Base-by-base conservation (phyloP, 2,113 vertebrate species). In the Cyprinodon tularosa region DNA sequence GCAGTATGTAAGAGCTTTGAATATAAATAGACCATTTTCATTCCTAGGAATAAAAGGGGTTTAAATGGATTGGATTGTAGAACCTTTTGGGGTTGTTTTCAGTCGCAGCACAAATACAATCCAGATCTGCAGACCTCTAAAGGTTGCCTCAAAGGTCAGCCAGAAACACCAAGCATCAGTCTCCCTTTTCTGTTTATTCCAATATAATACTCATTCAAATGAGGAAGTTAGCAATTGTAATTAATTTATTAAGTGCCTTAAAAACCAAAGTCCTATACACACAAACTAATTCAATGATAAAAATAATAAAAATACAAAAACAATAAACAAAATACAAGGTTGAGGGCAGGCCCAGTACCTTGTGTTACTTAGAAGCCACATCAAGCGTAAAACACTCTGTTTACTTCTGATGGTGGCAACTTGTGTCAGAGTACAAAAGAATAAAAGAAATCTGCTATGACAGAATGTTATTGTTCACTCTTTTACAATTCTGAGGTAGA, bases 1-100 rank as follows among this genome's bases (percentile, higher is more conserved):
- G 59, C 68, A 68, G 66, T 70, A 76, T 70, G 71, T 81, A 76
- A 78, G 71, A 68, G 62, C 37, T 63, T 47, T 71, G 77, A 79
- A 76, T 81, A 74, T 70, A 45, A 37, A 62, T 57, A 38, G 66
- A 14, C 62, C 15, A 78, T 40, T 74, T 7, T 77, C 71, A 45
- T 45, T 10, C 20, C 44, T 59, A 7, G 22, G 42, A 53, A 60
- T 75, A 57, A 6, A 57, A n/a, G 17, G 20, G 17, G 29, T 71
- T 69, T 65, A 78, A 62, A 62, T 60, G 60, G 10, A 68, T 62
- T 39, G 22, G 42, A 68, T 75, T 65, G 42, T 62, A 20, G 9
- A 4, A 57, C 15, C 17, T 9, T 57, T 57, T 14, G 20, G 29
- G 2, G n/a, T n/a, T 2, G 9, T 20, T 57, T 57, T n/a, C 17